These are phyloP conservation scores for Acrocephalus scirpaceus DNA, from an alignment of 2,797 vertebrate genomes.

Conservation along the genomic window DNA sequence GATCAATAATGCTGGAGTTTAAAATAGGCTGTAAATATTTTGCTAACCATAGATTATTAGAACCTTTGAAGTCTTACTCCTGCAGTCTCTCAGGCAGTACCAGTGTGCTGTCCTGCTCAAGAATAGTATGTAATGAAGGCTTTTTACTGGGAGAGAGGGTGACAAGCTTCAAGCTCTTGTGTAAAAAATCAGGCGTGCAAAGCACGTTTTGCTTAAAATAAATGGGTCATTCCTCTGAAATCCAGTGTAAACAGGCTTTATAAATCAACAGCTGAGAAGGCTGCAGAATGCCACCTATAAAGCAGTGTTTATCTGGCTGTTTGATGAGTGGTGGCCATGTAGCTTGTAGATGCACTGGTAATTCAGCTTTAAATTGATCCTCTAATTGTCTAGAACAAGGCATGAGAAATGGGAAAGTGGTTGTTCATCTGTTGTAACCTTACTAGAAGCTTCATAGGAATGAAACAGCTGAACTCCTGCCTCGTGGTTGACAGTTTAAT, in stretches of 20 bases:
- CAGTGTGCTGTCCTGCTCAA: neutral
- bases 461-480: neutral
- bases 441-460: neutral
- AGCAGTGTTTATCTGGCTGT: neutral
- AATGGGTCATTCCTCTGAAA: constrained; percentile 23
- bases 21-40: neutral
- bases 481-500: neutral
- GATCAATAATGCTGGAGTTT: neutral
- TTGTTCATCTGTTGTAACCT: neutral
- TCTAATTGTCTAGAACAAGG: neutral
- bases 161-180: neutral
- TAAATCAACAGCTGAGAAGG: neutral
- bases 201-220: neutral
- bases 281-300: neutral
- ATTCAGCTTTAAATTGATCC: neutral
- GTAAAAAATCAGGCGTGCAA: neutral
- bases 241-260: neutral
- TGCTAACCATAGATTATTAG: neutral
- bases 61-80: neutral
- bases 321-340: neutral
- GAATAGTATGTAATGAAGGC: neutral
- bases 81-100: neutral
- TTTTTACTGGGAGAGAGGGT: neutral
- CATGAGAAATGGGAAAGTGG: neutral
- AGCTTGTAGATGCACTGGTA: neutral